Conservation (phyloP, 35 echinoderm and acorn worm species). For the Chiridota heheva region DNA sequence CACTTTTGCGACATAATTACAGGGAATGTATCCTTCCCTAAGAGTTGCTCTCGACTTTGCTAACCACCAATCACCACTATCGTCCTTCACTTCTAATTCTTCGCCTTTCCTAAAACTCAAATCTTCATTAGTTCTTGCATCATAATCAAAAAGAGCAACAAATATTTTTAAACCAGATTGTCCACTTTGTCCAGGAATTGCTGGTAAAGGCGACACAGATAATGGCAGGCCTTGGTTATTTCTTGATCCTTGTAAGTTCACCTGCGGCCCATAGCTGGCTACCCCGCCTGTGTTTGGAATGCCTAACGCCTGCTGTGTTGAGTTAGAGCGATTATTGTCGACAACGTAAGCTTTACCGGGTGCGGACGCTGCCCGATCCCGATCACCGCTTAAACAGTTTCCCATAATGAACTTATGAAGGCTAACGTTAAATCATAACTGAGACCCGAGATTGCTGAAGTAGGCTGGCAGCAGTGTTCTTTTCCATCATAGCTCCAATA, state of each 20-base stretch:
- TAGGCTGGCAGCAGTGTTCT: too few species aligned
- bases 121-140: slow-evolving; percentile 94
- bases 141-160: slow-evolving; percentile 98
- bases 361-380: slow-evolving; percentile 5
- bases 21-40: slow-evolving; percentile 94
- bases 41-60: slow-evolving; percentile 74
- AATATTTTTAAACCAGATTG: slow-evolving; percentile 66
- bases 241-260: neutral
- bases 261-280: neutral
- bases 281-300: neutral
- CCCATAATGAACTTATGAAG: too few species aligned
- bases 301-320: neutral
- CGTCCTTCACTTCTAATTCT: slow-evolving; percentile 84
- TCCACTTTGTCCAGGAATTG: neutral
- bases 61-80: slow-evolving; percentile 95
- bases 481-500: too few species aligned
- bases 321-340: neutral
- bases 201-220: neutral
- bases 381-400: too few species aligned
- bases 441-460: too few species aligned
- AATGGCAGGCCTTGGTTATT: neutral
- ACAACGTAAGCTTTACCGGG: neutral
- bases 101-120: slow-evolving; percentile 99
- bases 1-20: slow-evolving; percentile 98
- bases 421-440: too few species aligned